Percentiles rank a stretch among this genome's conserved stretches.
These are phyloP conservation scores for Caligus rogercresseyi DNA, from an alignment of 1,140 invertebrate genomes.

Conservation along the genomic window DNA sequence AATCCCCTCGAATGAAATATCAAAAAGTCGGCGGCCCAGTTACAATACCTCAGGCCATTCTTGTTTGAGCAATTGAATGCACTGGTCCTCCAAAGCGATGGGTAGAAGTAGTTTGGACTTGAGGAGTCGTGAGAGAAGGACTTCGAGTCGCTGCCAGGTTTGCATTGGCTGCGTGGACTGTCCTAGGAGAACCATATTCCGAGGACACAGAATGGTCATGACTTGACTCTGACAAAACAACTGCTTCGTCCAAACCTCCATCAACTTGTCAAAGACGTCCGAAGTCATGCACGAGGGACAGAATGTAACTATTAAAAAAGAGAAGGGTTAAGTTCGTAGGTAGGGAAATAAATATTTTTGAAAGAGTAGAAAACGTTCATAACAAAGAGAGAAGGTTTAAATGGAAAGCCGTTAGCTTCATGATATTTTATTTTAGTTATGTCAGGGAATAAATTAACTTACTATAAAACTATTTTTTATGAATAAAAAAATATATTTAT, in stretches of 20 bases:
- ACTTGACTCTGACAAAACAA: background rate
- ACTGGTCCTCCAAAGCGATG: background rate
- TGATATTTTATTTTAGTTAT: too few species aligned
- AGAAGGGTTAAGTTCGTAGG: too few species aligned
- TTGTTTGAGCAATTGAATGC: background rate
- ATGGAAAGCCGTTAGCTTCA: too few species aligned
- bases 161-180: background rate
- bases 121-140: background rate
- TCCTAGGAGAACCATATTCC: conserved; percentile 1
- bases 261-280: background rate
- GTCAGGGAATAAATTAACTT: too few species aligned
- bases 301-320: background rate
- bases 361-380: too few species aligned
- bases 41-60: conserved; percentile 6
- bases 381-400: too few species aligned
- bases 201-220: background rate
- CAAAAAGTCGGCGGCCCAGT: too few species aligned
- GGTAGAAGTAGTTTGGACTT: conserved; percentile 1
- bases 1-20: too few species aligned
- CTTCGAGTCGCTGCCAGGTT: background rate
- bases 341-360: too few species aligned
- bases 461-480: too few species aligned
- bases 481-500: too few species aligned
- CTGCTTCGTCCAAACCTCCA: background rate
- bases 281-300: background rate